Evolutionary conservation across 2,113 vertebrate genomes (phyloP), one percentile per base, ranked within the genome.

Genomic region (Xenus cinereus): DNA sequence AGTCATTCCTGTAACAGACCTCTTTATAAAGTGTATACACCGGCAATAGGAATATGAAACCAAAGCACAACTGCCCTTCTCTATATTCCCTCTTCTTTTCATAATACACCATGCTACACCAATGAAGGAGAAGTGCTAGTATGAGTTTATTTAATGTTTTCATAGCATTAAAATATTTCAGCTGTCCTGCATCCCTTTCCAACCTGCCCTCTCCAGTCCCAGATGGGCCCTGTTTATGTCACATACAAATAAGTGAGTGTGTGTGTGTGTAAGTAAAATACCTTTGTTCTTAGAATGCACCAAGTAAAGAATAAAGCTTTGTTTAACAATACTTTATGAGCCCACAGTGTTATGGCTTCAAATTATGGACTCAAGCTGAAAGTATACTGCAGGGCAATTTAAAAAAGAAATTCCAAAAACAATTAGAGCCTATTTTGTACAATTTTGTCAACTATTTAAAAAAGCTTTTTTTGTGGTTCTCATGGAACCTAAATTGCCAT

Each of bases 281-380:
- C 6, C 11, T 81, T 57, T 84, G 37, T 26, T 89, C 60, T 60
- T 88, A 73, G 23, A 71, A 46, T 15, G 4, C 24, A 72, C 9
- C 17, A 68, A 74, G 6, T 18, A 54, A 93, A 84, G 39, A 76
- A 57, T 21, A 85, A 84, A 56, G 18, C 33, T 91, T 95, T 94
- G 14, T 71, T 87, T 84, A 45, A 81, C 19, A 43, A 48, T 16
- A 37, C 4, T 74, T 88, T 53, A 45, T 57, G 37, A 92, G 20
- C 43, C 30, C 3, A 18, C 33, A 39, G 24, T 48, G 50, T 37
- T 84, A 82, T 26, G 28, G 62, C 24, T 68, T 87, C 45, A 82
- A 76, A 79, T 60, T 53, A 41, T 28, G 13, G 64, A 53, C 27
- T 57, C 18, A 78, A 84, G 7, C 7, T 60, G 39, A 84, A 89